phyloP scores from a whole-genome alignment of 2,113 vertebrate genomes.

The Campylorhamphus procurvoides region DNA sequence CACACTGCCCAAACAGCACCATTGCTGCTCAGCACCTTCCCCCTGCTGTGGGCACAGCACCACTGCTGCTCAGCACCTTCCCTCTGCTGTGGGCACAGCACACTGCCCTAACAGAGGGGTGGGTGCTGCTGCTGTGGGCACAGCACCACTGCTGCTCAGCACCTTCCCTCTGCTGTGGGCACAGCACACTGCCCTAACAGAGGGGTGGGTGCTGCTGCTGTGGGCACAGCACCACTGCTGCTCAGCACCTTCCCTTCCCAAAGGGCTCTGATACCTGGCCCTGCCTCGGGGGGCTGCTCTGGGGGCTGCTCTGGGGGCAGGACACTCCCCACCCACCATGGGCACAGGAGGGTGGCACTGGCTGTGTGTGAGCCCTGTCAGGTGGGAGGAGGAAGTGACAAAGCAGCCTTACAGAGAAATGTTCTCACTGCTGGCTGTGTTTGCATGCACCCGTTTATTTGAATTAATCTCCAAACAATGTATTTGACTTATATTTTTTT shows the following conservation, averaged over 20 bases:
- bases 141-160: neutral
- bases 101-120: fast-evolving
- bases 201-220: neutral
- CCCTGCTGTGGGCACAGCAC: too few relatives aligned
- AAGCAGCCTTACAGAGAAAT: neutral
- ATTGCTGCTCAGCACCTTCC: too few relatives aligned
- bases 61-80: too few relatives aligned
- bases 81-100: neutral
- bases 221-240: neutral
- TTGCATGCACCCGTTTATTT: neutral
- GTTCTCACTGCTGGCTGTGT: neutral
- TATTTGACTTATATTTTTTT: neutral
- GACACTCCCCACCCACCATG: neutral
- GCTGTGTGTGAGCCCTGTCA: neutral
- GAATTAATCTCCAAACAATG: neutral
- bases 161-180: too few relatives aligned
- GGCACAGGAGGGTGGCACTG: neutral
- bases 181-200: too few relatives aligned
- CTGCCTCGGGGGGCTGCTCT: neutral
- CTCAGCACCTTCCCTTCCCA: neutral
- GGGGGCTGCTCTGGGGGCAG: neutral
- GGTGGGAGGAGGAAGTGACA: neutral
- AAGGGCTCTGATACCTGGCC: neutral
- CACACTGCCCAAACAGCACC: neutral
- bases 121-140: neutral